A percentile compares a stretch with the other conserved stretches of the same genome.
phyloP scores from a whole-genome alignment of 64 coral and sea anemone genomes.

The Pachyseris speciosa region DNA sequence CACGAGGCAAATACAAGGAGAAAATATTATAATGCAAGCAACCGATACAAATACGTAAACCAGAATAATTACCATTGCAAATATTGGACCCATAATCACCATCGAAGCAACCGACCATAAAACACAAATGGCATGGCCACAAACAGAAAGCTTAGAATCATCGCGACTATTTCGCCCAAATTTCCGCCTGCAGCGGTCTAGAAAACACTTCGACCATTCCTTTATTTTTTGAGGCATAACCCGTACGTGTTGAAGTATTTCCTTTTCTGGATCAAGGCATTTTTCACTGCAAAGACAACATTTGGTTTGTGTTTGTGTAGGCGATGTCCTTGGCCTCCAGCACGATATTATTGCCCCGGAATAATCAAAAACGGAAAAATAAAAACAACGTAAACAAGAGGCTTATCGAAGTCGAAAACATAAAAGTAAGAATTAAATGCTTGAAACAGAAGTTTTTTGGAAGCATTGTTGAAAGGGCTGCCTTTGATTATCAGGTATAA shows the following conservation, averaged over 20 bases:
- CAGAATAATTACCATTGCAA: background rate
- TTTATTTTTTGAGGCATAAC: background rate
- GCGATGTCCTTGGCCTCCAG: background rate
- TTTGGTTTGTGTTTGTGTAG: background rate
- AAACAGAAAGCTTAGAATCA: background rate
- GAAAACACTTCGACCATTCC: background rate
- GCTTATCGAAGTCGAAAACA: constrained; percentile 37
- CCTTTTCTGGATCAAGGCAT: background rate
- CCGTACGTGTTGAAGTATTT: background rate
- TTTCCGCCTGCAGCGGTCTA: background rate
- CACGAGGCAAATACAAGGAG: constrained; percentile 11
- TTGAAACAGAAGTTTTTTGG: constrained; percentile 50
- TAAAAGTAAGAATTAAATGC: constrained; percentile 22
- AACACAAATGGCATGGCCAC: constrained; percentile 2
- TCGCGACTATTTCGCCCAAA: background rate
- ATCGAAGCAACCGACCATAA: background rate
- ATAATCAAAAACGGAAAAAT: constrained; percentile 51
- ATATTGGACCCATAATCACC: constrained; percentile 24
- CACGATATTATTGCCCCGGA: constrained; percentile 17
- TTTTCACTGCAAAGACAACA: background rate
- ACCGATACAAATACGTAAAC: background rate
- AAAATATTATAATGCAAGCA: background rate
- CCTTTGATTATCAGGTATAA: constrained; percentile 58
- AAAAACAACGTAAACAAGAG: constrained; percentile 54
- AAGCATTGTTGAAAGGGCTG: constrained; percentile 7